phyloP scores from a whole-genome alignment of 2,113 vertebrate genomes.

The Ibidorhyncha struthersii region DNA sequence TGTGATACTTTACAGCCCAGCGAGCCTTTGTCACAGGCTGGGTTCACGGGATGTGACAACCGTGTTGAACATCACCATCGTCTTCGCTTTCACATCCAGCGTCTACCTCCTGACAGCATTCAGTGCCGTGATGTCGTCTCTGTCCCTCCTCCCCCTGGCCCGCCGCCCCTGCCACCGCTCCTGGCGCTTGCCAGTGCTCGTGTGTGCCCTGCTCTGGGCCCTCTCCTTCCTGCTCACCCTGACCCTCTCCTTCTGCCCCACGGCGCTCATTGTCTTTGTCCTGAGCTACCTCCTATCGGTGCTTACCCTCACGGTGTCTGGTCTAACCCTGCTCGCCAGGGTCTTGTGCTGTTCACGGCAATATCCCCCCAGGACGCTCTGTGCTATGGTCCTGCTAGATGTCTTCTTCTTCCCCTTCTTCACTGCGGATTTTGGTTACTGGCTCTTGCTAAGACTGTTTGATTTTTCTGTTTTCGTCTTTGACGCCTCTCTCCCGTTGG shows the following conservation, averaged over 20 bases:
- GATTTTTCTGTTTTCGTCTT: background rate
- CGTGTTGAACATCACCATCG: background rate
- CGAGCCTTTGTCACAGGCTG: background rate
- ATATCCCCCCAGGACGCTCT: background rate
- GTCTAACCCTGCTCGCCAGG: background rate
- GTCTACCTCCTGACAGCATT: constrained; percentile 56
- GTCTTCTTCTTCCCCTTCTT: background rate
- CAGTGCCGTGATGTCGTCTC: constrained; percentile 10
- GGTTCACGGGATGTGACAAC: fast-evolving
- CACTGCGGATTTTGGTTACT: constrained; percentile 19
- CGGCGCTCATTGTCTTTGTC: fast-evolving
- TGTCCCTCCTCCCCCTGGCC: background rate
- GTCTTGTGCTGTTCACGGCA: background rate
- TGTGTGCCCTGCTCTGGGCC: constrained; percentile 58
- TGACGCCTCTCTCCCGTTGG: background rate
- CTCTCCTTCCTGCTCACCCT: background rate
- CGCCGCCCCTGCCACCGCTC: constrained; percentile 24
- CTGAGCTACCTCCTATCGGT: background rate
- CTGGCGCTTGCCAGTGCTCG: background rate
- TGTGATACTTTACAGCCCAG: background rate
- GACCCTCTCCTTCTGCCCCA: background rate
- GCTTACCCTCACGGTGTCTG: background rate
- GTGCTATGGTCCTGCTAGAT: background rate
- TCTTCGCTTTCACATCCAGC: background rate
- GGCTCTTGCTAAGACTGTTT: background rate